A percentile compares a stretch with the other conserved stretches of the same genome.
Evolutionary conservation across 2,797 vertebrate genomes (phyloP).

Genomic region (Myotis myotis): DNA sequence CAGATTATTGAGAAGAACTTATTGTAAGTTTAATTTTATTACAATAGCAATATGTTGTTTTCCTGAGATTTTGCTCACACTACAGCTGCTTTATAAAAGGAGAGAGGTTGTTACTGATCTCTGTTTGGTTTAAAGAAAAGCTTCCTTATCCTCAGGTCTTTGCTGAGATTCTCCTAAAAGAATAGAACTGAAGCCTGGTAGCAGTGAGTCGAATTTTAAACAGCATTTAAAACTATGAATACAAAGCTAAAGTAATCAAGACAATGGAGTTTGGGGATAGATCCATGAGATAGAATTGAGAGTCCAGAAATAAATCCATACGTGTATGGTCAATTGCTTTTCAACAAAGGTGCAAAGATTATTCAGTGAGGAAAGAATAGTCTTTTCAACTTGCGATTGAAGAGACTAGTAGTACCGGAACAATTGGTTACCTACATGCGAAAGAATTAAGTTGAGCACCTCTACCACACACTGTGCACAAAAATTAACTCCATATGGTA

Average conservation of each 20-base stretch:
- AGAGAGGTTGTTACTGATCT: neutral
- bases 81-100: neutral
- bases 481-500: neutral
- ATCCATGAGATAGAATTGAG: neutral
- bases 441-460: neutral
- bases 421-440: neutral
- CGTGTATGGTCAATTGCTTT: neutral
- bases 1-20: neutral
- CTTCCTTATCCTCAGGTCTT: slow-evolving; percentile 2
- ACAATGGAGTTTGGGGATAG: neutral
- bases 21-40: neutral
- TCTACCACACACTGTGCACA: neutral
- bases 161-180: slow-evolving; percentile 13
- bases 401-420: neutral
- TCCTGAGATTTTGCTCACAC: neutral
- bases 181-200: neutral
- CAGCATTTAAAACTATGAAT: neutral
- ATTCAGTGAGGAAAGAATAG: neutral
- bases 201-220: neutral
- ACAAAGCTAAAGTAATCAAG: neutral
- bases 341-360: neutral
- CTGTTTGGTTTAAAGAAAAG: slow-evolving; percentile 40
- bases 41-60: neutral
- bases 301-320: neutral
- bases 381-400: neutral